A percentile compares a stretch with the other conserved stretches of the same genome.
These are phyloP conservation scores for Sebastes iracundus DNA, from an alignment of 2,797 vertebrate genomes.

Conservation along the genomic window DNA sequence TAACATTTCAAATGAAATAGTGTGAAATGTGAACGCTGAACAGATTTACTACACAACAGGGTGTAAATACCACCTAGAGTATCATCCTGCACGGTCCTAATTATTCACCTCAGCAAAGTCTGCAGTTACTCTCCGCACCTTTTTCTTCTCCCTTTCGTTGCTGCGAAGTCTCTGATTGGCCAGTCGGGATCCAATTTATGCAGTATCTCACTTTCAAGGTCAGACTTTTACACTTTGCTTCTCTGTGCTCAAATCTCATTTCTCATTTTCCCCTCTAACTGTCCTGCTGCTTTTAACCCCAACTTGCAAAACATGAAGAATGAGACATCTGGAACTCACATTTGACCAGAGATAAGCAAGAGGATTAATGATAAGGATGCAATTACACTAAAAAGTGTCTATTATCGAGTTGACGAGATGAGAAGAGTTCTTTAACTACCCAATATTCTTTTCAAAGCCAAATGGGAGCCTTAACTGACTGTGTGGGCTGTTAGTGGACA, in stretches of 20 bases:
- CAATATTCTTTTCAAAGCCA: slow-evolving; percentile 12
- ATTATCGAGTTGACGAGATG: neutral
- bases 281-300: neutral
- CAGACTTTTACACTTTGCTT: slow-evolving; percentile 16
- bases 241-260: neutral
- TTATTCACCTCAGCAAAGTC: slow-evolving; percentile 6
- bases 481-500: neutral
- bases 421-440: slow-evolving; percentile 6
- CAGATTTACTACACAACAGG: neutral
- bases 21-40: neutral
- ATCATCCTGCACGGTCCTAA: neutral
- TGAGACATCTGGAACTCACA: neutral
- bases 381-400: neutral
- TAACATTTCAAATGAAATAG: neutral
- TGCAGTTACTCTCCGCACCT: slow-evolving; percentile 6
- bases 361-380: neutral
- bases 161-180: slow-evolving; percentile 6
- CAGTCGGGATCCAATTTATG: neutral
- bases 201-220: slow-evolving; percentile 9
- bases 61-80: neutral
- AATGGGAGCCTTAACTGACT: slow-evolving; percentile 7
- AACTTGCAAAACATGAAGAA: neutral
- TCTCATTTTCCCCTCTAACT: neutral
- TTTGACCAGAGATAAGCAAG: neutral
- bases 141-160: neutral